Evolutionary conservation across 2,797 vertebrate species (phyloP), one percentile per base, ranked within the genome.

Genomic region (Euthynnus affinis): DNA sequence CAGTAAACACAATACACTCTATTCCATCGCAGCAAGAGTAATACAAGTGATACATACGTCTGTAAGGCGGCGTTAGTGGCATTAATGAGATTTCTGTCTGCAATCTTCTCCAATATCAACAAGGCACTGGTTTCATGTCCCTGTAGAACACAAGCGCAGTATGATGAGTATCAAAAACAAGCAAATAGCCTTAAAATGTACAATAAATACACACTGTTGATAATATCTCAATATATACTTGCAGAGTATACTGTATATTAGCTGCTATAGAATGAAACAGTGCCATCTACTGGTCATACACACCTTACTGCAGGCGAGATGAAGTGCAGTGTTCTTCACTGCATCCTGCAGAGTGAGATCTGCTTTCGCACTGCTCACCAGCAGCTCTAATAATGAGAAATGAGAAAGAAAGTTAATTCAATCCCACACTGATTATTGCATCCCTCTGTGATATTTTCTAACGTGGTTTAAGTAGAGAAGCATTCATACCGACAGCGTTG

Each of bases 111-210:
- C 95, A 99, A 93, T 95, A 99, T 99, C 96, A 99, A 97, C 97
- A 99, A 99, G 98, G 98, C 98, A 99, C 98, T 99, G 95, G 97
- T 98, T 97, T 99, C 98, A 96, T 99, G 98, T 95, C 98, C 98
- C 98, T 99, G 75, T 5, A 88, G 74, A 82, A 88, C 91, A 76
- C 20, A 62, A 52, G 18, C 23, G 14, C 0, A 55, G 20, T 4
- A 22, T 0, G 4, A 58, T 74, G 2, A 52, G 61, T 55, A 42
- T 32, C 1, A 70, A 46, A 61, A 42, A 60, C 15, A n/a, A 32
- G 9, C 13, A 22, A 17, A 70, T 0, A 13, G 32, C 37, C 52
- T 56, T 2, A 23, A 22, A 22, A 55, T 9, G 12, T 56, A 9
- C 13, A 8, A 27, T 27, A 23, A 62, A 56, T 5, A 58, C 5